Evolutionary conservation across 53 echinoderm and acorn worm species (phyloP).

Genomic region (Hippasteria phrygiana): DNA sequence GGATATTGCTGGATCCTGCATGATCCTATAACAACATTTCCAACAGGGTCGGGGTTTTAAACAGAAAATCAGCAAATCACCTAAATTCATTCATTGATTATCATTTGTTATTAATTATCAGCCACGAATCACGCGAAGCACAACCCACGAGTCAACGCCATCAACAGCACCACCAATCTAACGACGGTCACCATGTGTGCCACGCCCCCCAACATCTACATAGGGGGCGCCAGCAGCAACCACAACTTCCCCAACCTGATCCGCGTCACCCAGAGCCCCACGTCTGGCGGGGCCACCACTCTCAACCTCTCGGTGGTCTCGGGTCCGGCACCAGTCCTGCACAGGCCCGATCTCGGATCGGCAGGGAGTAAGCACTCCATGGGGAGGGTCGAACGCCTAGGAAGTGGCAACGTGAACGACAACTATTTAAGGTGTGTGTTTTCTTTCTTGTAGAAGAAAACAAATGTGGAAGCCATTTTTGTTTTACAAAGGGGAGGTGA

Average conservation of each 20-base stretch:
- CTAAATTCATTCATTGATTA: not conserved
- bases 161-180: conserved; percentile 64
- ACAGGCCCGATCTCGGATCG: conserved; percentile 83
- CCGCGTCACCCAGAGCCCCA: conserved; percentile 68
- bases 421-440: conserved; percentile 72
- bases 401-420: conserved; percentile 70
- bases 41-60: too few relatives aligned
- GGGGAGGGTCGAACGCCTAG: conserved; percentile 71
- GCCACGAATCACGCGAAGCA: conserved; percentile 60
- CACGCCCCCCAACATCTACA: conserved; percentile 53
- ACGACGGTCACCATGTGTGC: conserved; percentile 64
- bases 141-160: conserved; percentile 60
- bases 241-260: conserved; percentile 81
- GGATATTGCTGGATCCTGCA: too few relatives aligned
- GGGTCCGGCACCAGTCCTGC: conserved; percentile 94
- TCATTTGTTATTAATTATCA: conserved; percentile 4
- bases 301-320: conserved; percentile 90
- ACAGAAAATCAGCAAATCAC: too few relatives aligned
- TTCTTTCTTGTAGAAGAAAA: not conserved
- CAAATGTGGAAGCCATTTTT: too few relatives aligned
- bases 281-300: conserved; percentile 27
- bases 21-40: too few relatives aligned
- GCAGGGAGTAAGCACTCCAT: conserved; percentile 65
- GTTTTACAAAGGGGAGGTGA: too few relatives aligned
- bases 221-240: conserved; percentile 53